Conservation (phyloP, 1,140 invertebrate genomes). For the Drosophila serrata region DNA sequence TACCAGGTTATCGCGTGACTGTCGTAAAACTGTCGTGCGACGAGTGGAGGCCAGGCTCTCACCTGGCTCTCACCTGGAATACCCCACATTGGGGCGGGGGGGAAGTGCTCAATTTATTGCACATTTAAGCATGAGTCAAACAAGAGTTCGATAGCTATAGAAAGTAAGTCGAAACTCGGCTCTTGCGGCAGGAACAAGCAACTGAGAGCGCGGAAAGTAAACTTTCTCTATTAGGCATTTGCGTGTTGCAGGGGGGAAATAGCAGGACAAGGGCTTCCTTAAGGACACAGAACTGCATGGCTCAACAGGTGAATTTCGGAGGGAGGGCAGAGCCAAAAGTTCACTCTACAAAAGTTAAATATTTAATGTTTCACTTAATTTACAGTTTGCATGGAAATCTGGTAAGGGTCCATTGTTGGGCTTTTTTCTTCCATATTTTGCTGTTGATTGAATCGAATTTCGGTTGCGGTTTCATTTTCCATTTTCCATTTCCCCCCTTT, state of each 20-base stretch:
- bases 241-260: slow-evolving; percentile 42
- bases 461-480: slow-evolving; percentile 39
- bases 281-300: too few relatives aligned
- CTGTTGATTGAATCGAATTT: slow-evolving; percentile 60
- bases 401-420: not conserved
- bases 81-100: not conserved
- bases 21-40: slow-evolving; percentile 31
- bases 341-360: slow-evolving; percentile 35
- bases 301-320: slow-evolving; percentile 29
- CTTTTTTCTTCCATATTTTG: slow-evolving; percentile 24
- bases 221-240: slow-evolving; percentile 54
- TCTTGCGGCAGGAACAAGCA: slow-evolving; percentile 48
- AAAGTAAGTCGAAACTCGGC: slow-evolving; percentile 56
- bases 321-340: slow-evolving; percentile 5
- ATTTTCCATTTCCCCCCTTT: slow-evolving; percentile 32
- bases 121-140: slow-evolving; percentile 71
- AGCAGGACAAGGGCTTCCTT: slow-evolving; percentile 1
- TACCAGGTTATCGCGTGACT: slow-evolving; percentile 68
- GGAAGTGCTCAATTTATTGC: slow-evolving; percentile 75
- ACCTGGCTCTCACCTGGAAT: not conserved
- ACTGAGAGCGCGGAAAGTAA: slow-evolving; percentile 37
- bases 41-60: slow-evolving; percentile 12
- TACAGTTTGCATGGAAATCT: slow-evolving; percentile 23
- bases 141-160: slow-evolving; percentile 65
- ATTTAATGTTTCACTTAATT: slow-evolving; percentile 61